Base-by-base conservation (phyloP, 2,888 invertebrate species). In the Lobophora halterata region DNA sequence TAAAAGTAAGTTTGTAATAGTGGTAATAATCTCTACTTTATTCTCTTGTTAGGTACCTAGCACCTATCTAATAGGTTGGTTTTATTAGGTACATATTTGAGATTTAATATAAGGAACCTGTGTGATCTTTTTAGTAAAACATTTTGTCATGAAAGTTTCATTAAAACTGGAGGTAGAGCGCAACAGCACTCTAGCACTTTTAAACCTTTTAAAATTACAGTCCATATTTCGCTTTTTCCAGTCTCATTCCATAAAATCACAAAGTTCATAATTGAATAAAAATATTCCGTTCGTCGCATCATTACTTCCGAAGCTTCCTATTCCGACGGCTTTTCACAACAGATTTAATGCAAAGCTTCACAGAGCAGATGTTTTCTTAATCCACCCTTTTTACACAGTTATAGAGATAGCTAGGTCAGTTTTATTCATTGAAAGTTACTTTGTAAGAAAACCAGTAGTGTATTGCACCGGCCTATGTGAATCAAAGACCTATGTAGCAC, bases 321-420 rank as follows among this genome's bases (percentile, higher is more conserved):
- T 57, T 53, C 56, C 46, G 51, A 58, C 51, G 50, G 45, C 52
- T 62, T 59, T 52, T 62, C 52, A 54, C 55, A 59, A 62, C 57
- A 62, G 61, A 64, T 63, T 63, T 65, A 57, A 67, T 66, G 52
- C 53, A 50, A 52, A 52, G 50, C 43, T 40, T 29, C 26, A 51
- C 41, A 40, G 55, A 53, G 52, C 56, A 59, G 46, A 50, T 46
- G 47, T 45, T 52, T 53, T 61, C 48, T 42, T 46, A 36, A 39
- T 44, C 45, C 47, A 42, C 51, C 59, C 55, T 61, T 62, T 58
- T 48, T 32, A 41, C 36, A 16, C 25, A 36, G 25, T 9, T 13
- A 4, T 8, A 13, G 5, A 8, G 19, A 18, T 7, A 33, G 32
- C 26, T 33, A n/a, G 14, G 6, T 24, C 18, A 16, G 7, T 25